These are phyloP conservation scores for Molothrus ater DNA, from an alignment of 2,797 vertebrate species.

Conservation along the genomic window DNA sequence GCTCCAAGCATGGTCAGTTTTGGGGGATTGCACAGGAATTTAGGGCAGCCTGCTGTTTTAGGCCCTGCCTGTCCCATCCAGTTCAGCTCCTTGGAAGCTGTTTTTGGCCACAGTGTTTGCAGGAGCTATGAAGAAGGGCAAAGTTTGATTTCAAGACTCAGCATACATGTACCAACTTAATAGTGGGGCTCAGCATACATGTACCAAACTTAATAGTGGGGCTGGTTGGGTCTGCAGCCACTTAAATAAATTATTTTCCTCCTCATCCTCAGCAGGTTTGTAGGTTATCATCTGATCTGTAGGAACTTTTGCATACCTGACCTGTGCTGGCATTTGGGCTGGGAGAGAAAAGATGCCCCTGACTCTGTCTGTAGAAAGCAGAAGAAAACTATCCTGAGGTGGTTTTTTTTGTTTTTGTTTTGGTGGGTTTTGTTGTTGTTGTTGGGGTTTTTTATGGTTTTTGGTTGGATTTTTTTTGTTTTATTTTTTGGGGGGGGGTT, in stretches of 20 bases:
- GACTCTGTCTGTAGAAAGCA: not conserved
- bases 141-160: not conserved
- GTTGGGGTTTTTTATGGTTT: too few species aligned
- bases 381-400: not conserved
- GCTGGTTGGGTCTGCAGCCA: not conserved
- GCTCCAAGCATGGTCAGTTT: not conserved
- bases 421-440: too few species aligned
- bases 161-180: not conserved
- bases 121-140: not conserved
- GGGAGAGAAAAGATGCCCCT: not conserved
- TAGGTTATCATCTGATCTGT: not conserved
- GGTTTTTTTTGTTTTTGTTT: too few species aligned
- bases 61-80: accelerated
- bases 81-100: not conserved
- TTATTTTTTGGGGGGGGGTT: too few species aligned
- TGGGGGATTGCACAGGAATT: not conserved
- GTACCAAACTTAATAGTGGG: too few species aligned
- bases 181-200: accelerated
- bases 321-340: not conserved
- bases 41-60: not conserved
- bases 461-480: too few species aligned
- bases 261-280: not conserved
- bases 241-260: not conserved
- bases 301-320: not conserved
- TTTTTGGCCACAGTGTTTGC: not conserved